A percentile compares a stretch with the other conserved stretches of the same genome.
Evolutionary conservation across 2,113 vertebrate species (phyloP).

Genomic region (Cyprinus carpio): DNA sequence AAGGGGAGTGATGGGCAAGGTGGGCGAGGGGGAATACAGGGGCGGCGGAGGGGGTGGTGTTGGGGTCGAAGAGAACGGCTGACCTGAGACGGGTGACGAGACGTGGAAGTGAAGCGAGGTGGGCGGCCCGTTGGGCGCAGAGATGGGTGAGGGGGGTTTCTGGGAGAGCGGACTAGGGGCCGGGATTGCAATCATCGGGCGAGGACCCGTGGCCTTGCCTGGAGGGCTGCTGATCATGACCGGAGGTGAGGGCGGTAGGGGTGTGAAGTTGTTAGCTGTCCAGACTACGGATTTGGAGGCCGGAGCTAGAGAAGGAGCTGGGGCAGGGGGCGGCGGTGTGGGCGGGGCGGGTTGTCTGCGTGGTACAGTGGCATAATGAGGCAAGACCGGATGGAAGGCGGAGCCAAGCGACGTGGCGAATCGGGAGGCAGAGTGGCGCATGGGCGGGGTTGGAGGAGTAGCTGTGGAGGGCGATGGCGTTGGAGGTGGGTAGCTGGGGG

Average conservation of each 20-base stretch:
- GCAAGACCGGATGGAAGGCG: conserved; percentile 96
- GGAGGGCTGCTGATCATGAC: conserved; percentile 98
- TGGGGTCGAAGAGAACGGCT: conserved; percentile 77
- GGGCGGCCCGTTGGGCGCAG: conserved; percentile 76
- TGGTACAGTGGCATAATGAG: conserved; percentile 93
- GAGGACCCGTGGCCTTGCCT: conserved; percentile 88
- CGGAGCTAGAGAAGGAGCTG: conserved; percentile 58
- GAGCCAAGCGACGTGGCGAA: conserved; percentile 96
- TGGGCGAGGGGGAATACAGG: conserved; percentile 69
- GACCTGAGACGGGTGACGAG: conserved; percentile 77
- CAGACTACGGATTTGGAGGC: conserved; percentile 84
- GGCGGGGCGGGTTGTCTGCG: conserved; percentile 81
- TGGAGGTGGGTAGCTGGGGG: conserved; percentile 74
- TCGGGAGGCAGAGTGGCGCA: conserved; percentile 92
- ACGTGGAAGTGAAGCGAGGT: conserved; percentile 76
- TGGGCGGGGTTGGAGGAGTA: conserved; percentile 91
- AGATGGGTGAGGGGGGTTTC: conserved; percentile 80
- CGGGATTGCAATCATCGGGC: conserved; percentile 86
- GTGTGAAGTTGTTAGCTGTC: conserved; percentile 86
- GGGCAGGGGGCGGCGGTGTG: conserved; percentile 70
- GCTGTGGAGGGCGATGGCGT: conserved; percentile 79
- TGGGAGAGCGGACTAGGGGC: conserved; percentile 83
- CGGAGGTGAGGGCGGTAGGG: conserved; percentile 91
- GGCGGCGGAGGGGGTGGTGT: conserved; percentile 75
- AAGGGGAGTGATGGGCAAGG: conserved; percentile 72